Evolutionary conservation across 1,140 invertebrate genomes (phyloP).

Genomic region (Drusus annulatus): DNA sequence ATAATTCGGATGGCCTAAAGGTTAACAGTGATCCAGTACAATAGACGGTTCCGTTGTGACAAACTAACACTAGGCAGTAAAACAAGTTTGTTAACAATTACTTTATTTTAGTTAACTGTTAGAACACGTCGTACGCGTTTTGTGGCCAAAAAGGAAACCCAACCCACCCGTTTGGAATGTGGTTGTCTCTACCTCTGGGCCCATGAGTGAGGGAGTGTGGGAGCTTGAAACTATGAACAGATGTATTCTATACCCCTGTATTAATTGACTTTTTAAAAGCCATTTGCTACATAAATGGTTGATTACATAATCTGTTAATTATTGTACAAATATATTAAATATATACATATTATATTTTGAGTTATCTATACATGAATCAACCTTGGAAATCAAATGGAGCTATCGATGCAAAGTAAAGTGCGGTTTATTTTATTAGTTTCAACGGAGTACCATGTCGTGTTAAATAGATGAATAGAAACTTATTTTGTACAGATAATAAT

Average conservation of each 20-base stretch:
- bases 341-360: slow-evolving; percentile 13
- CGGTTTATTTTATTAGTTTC: slow-evolving; percentile 13
- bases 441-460: slow-evolving; percentile 15
- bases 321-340: slow-evolving; percentile 16
- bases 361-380: neutral
- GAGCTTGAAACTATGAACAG: neutral
- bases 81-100: slow-evolving; percentile 1
- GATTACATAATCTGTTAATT: neutral
- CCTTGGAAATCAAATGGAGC: neutral
- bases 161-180: neutral
- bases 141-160: slow-evolving; percentile 6
- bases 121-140: neutral
- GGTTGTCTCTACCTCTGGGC: neutral
- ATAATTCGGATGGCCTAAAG: slow-evolving; percentile 37
- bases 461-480: slow-evolving; percentile 25
- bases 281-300: slow-evolving; percentile 9
- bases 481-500: slow-evolving; percentile 32
- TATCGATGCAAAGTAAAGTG: neutral
- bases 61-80: slow-evolving; percentile 1
- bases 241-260: neutral
- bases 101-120: slow-evolving; percentile 14
- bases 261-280: slow-evolving; percentile 4
- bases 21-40: neutral
- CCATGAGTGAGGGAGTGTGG: too few relatives aligned
- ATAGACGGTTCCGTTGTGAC: neutral